Conservation (phyloP, 2,797 vertebrate species). For the Coracias cyanogaster region DNA sequence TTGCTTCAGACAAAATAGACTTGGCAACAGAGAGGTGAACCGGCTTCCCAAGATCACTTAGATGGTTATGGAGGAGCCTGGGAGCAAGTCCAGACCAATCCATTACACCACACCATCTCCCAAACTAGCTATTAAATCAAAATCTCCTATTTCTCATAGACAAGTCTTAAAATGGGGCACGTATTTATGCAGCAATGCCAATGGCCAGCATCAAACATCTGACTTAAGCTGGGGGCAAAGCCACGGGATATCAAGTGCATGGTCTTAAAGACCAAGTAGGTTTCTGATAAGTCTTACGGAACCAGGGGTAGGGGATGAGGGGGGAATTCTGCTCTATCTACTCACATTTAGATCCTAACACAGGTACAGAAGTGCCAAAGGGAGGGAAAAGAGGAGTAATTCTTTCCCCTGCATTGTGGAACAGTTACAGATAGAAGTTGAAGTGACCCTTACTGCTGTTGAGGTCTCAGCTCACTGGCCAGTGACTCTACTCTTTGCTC, state of each 20-base stretch:
- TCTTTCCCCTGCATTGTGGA: not conserved
- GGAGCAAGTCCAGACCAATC: not conserved
- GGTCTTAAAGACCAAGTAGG: not conserved
- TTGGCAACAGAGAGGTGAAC: not conserved
- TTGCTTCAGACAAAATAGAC: not conserved
- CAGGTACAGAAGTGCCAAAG: conserved; percentile 15
- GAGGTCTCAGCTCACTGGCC: not conserved
- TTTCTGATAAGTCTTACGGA: not conserved
- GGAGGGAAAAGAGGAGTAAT: not conserved
- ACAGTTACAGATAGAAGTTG: not conserved
- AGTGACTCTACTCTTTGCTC: not conserved
- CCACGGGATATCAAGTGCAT: not conserved
- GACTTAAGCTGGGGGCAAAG: not conserved
- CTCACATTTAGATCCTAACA: not conserved
- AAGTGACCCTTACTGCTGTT: not conserved
- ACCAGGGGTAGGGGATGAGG: not conserved
- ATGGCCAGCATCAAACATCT: not conserved
- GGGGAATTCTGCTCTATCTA: not conserved
- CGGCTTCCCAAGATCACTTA: not conserved
- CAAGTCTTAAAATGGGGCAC: not conserved
- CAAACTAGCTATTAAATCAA: not conserved
- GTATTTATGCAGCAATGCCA: not conserved
- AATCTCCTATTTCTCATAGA: not conserved
- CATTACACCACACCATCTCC: not conserved
- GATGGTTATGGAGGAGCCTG: not conserved